Conservation (phyloP, 2,797 vertebrate species). For the Acestrorhynchus altus region DNA sequence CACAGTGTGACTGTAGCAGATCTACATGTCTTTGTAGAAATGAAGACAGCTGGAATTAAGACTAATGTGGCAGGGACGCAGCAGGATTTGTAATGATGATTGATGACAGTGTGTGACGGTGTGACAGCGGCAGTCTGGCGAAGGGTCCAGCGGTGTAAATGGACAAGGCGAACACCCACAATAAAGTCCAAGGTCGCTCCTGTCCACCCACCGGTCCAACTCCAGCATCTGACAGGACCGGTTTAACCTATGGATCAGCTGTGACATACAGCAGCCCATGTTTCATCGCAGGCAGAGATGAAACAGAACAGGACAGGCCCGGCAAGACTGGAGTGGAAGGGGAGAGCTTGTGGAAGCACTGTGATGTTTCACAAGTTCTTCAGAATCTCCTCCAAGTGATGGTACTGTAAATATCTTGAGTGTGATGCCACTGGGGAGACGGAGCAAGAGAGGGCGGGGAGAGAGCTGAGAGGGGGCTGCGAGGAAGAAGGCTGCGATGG, state of each 20-base stretch:
- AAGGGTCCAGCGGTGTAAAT: slow-evolving; percentile 10
- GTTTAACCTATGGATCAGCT: slow-evolving; percentile 27
- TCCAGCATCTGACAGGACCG: slow-evolving; percentile 24
- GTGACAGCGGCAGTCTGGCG: slow-evolving; percentile 58
- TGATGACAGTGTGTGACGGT: slow-evolving; percentile 59
- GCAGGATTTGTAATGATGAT: slow-evolving; percentile 73
- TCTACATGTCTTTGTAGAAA: slow-evolving; percentile 17
- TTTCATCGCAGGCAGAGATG: slow-evolving; percentile 8
- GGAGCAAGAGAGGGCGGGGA: background rate
- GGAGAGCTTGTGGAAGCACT: background rate
- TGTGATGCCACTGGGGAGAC: background rate
- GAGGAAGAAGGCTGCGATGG: background rate
- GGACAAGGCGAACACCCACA: slow-evolving; percentile 29
- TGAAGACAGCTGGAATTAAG: slow-evolving; percentile 37
- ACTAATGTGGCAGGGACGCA: slow-evolving; percentile 71
- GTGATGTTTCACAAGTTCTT: background rate
- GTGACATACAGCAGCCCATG: background rate
- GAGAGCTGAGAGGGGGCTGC: background rate
- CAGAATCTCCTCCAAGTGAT: background rate
- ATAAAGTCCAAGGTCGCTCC: slow-evolving; percentile 43
- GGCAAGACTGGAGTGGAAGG: background rate
- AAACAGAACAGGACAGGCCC: background rate
- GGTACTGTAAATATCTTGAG: slow-evolving; percentile 10
- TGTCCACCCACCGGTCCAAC: slow-evolving; percentile 39
- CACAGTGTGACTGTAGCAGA: background rate